phyloP scores from a whole-genome alignment of 2,113 vertebrate genomes.

The Willisornis vidua region DNA sequence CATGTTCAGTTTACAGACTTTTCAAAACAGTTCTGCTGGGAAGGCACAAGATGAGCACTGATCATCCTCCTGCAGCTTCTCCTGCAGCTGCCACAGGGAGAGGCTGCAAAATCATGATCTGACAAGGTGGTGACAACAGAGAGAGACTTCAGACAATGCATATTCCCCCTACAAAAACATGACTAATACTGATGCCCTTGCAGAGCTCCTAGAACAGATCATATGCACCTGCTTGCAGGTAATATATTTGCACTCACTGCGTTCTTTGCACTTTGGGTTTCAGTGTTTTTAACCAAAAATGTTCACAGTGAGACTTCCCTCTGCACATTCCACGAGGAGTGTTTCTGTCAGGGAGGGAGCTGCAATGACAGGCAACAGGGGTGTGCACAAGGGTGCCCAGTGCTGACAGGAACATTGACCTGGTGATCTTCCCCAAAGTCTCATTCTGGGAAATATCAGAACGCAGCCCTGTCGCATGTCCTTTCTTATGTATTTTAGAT shows the following conservation, averaged over 20 bases:
- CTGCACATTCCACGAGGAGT: fast-evolving
- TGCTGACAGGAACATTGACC: background rate
- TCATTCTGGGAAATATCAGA: background rate
- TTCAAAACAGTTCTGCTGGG: background rate
- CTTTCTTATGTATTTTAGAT: background rate
- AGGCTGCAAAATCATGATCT: background rate
- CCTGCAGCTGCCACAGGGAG: background rate
- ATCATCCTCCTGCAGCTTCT: background rate
- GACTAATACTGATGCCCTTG: background rate
- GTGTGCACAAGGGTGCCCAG: fast-evolving
- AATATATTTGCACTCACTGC: background rate
- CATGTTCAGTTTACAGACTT: background rate
- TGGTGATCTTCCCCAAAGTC: background rate
- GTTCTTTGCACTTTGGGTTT: background rate
- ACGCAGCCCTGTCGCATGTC: background rate
- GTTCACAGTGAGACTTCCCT: fast-evolving
- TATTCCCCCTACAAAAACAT: background rate
- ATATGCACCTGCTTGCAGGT: background rate
- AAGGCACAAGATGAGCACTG: background rate
- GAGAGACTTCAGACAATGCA: background rate
- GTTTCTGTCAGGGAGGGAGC: background rate
- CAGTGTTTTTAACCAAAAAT: background rate
- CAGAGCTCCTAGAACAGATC: background rate
- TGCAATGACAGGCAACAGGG: background rate
- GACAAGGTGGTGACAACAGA: background rate